A percentile compares a stretch with the other conserved stretches of the same genome.
Conservation (phyloP, 37 sponge, comb jelly and placozoan species). For the Amphimedon queenslandica region DNA sequence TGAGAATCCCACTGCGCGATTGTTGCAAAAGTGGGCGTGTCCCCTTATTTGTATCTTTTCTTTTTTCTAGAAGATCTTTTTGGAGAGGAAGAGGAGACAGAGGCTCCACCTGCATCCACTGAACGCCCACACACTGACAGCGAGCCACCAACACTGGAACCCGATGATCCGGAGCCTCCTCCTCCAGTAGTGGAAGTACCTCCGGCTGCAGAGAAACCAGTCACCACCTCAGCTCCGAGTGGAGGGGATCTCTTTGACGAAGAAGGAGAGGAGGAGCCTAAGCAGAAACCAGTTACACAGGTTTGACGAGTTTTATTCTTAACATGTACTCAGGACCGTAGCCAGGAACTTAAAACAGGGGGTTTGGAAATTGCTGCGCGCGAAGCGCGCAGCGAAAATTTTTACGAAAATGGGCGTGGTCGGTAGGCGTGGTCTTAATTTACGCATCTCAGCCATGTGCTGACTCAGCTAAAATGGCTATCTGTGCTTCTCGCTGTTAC, state of each 20-base stretch:
- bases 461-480: too few species aligned
- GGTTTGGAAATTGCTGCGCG: too few species aligned
- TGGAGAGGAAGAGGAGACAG: background rate
- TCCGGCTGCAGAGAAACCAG: conserved; percentile 4
- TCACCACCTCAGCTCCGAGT: conserved; percentile 4
- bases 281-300: background rate
- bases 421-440: too few species aligned
- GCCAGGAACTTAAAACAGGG: too few species aligned
- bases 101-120: background rate
- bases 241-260: conserved; percentile 9
- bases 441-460: too few species aligned
- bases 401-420: too few species aligned
- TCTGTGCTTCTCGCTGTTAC: too few species aligned
- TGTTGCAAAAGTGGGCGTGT: background rate
- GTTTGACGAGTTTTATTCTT: background rate
- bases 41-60: background rate
- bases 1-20: background rate
- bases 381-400: too few species aligned
- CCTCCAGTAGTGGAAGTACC: background rate
- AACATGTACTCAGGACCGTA: too few species aligned
- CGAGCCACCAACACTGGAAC: conserved; percentile 36
- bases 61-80: background rate
- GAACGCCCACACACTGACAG: conserved; percentile 4
- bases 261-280: conserved; percentile 6
- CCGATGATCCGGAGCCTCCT: background rate